Evolutionary conservation across 2,888 invertebrate genomes (phyloP).

Genomic region (Hirtodrosophila confusa): DNA sequence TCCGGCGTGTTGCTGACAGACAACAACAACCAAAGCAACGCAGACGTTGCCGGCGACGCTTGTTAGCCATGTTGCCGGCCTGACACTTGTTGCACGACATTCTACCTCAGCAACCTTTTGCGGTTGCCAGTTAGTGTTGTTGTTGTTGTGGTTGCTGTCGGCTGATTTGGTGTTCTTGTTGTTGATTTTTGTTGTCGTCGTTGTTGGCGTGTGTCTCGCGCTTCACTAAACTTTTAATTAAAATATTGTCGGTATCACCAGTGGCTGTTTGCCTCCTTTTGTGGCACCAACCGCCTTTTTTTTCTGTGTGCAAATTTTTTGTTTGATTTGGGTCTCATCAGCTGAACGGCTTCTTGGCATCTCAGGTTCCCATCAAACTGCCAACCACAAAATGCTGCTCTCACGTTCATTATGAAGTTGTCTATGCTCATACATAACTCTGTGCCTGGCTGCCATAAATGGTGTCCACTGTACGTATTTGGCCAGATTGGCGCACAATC

Average conservation of each 20-base stretch:
- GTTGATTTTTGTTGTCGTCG: constrained; percentile 33
- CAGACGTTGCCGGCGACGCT: constrained; percentile 52
- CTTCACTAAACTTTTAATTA: constrained; percentile 65
- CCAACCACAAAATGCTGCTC: constrained; percentile 3
- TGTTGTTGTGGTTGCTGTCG: constrained; percentile 12
- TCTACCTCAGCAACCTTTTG: constrained; percentile 63
- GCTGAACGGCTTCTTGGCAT: constrained; percentile 30
- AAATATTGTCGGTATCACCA: constrained; percentile 62
- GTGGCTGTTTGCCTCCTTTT: constrained; percentile 50
- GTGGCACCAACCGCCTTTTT: constrained; percentile 28
- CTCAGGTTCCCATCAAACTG: constrained; percentile 28
- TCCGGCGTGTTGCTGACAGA: constrained; percentile 43
- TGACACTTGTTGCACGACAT: constrained; percentile 70
- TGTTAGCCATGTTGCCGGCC: constrained; percentile 63
- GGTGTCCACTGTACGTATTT: constrained; percentile 21
- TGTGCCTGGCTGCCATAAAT: constrained; percentile 37
- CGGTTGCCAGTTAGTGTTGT: constrained; percentile 25
- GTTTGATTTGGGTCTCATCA: constrained; percentile 5
- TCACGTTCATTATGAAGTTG: constrained; percentile 53
- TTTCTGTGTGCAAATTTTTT: not conserved
- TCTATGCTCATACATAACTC: constrained; percentile 31
- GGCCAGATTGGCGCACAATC: constrained; percentile 23
- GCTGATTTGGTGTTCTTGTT: constrained; percentile 12
- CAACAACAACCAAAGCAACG: constrained; percentile 23
- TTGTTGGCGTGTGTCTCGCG: constrained; percentile 61